phyloP scores from a whole-genome alignment of 2,797 vertebrate species.

The Sebastes kiyomatsui region DNA sequence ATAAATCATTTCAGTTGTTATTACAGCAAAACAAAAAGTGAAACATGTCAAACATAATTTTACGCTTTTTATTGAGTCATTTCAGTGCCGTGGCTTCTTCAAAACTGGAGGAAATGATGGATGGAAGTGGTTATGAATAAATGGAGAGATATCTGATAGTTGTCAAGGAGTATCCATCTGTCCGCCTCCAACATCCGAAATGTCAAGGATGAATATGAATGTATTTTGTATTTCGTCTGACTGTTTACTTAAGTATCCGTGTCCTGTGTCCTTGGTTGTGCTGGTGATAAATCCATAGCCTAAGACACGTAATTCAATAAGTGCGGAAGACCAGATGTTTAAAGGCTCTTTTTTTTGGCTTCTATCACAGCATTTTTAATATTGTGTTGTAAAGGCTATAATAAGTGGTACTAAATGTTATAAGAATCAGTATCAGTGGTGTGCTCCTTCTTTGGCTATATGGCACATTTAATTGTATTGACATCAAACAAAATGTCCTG shows the following conservation, averaged over 20 bases:
- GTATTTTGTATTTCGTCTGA: conserved; percentile 50
- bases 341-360: neutral
- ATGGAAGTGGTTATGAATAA: conserved; percentile 22
- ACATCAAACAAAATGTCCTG: neutral
- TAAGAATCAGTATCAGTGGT: neutral
- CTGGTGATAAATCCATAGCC: conserved; percentile 69
- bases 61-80: too few relatives aligned
- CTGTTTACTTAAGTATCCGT: conserved; percentile 48
- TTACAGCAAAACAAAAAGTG: rapidly evolving
- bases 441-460: neutral
- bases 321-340: conserved; percentile 22
- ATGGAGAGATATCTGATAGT: conserved; percentile 36
- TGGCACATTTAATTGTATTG: neutral
- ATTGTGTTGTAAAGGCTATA: neutral
- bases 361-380: neutral
- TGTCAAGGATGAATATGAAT: conserved; percentile 76
- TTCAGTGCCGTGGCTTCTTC: neutral
- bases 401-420: neutral
- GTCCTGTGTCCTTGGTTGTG: conserved; percentile 75
- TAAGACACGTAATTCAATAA: conserved; percentile 34
- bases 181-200: conserved; percentile 51
- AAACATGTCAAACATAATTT: neutral
- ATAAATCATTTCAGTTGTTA: too few relatives aligned
- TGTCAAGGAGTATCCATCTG: conserved; percentile 43
- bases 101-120: neutral